Percentiles rank a stretch among this genome's conserved stretches.
phyloP scores from a whole-genome alignment of 2,113 vertebrate species.

The Hymenochirus boettgeri region DNA sequence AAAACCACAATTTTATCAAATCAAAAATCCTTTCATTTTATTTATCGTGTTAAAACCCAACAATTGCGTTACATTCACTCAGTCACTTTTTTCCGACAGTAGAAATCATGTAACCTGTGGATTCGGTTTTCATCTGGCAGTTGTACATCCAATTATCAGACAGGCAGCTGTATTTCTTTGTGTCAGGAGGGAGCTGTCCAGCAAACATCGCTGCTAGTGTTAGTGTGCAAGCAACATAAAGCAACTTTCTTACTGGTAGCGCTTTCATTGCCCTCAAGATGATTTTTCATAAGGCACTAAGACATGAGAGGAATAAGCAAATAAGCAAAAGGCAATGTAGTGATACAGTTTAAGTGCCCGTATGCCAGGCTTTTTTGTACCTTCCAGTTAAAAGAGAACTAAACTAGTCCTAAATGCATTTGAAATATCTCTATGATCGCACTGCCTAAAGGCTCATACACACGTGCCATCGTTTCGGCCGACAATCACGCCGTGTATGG shows the following conservation, averaged over 20 bases:
- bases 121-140: constrained; percentile 36
- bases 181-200: constrained; percentile 39
- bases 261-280: constrained; percentile 19
- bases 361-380: neutral
- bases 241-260: constrained; percentile 26
- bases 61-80: constrained; percentile 18
- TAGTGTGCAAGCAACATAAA: constrained; percentile 28
- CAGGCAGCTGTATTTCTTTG: constrained; percentile 37
- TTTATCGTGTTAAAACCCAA: constrained; percentile 20
- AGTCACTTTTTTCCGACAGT: constrained; percentile 28
- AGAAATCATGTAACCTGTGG: constrained; percentile 35
- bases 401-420: too few species aligned
- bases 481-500: too few species aligned
- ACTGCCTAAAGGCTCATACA: too few species aligned
- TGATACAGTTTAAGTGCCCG: neutral
- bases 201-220: constrained; percentile 12
- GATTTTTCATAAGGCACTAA: constrained; percentile 23
- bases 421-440: too few species aligned
- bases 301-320: constrained; percentile 19
- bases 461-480: too few species aligned
- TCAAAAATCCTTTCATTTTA: neutral
- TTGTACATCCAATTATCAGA: constrained; percentile 37
- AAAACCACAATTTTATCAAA: neutral
- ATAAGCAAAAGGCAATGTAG: neutral
- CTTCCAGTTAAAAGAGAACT: too few species aligned